phyloP scores from a whole-genome alignment of 2,797 vertebrate species.

The Sebastes minor region DNA sequence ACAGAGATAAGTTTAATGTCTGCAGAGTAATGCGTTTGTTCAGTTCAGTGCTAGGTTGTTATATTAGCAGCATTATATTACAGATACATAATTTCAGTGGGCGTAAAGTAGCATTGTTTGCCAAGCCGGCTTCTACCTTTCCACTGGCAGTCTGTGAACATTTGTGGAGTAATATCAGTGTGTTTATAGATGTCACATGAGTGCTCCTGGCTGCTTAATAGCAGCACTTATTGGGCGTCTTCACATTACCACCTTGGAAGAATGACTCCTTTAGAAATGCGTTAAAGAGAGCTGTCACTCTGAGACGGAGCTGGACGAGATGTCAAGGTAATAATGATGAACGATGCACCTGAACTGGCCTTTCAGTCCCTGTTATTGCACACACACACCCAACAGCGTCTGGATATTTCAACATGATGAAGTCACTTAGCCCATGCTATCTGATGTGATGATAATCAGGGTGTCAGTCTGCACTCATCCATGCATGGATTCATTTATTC shows the following conservation, averaged over 20 bases:
- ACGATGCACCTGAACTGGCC: constrained; percentile 42
- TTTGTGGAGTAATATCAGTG: constrained; percentile 39
- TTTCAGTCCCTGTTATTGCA: constrained; percentile 41
- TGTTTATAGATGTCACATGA: constrained; percentile 59
- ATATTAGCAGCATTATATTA: constrained; percentile 15
- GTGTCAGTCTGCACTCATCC: constrained; percentile 54
- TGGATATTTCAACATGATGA: constrained; percentile 40
- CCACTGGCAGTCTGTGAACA: constrained; percentile 20
- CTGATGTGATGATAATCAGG: constrained; percentile 58
- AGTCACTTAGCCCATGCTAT: constrained; percentile 46
- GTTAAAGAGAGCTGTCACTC: constrained; percentile 59
- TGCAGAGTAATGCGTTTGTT: constrained; percentile 1
- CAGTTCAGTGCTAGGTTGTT: neutral
- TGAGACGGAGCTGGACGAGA: constrained; percentile 28
- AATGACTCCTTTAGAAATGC: constrained; percentile 58
- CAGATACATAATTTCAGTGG: constrained; percentile 34
- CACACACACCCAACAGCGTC: constrained; percentile 20
- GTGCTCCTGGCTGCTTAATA: constrained; percentile 51
- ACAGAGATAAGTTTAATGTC: constrained; percentile 7
- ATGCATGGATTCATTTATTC: constrained; percentile 60
- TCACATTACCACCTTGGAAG: constrained; percentile 56
- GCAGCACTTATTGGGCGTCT: constrained; percentile 51
- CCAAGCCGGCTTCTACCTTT: constrained; percentile 9
- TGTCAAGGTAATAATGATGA: constrained; percentile 60
- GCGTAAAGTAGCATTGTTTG: constrained; percentile 33